Evolutionary conservation across 2,888 invertebrate species (phyloP).

Genomic region (Latheticus oryzae): DNA sequence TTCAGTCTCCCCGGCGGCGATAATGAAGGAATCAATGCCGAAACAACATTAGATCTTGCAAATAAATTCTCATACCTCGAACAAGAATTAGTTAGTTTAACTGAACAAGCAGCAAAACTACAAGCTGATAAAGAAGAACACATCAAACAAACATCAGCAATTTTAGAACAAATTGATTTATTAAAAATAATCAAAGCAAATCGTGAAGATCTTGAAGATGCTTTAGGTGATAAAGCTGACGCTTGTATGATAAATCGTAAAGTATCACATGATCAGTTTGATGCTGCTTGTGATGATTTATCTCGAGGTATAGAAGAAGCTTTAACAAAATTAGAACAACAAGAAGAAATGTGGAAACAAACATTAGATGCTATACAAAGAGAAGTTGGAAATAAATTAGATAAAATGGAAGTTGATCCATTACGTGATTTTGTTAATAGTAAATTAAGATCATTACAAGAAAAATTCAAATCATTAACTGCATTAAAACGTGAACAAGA

Average conservation of each 20-base stretch:
- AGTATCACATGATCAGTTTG: conserved; percentile 79
- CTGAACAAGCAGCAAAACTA: conserved; percentile 64
- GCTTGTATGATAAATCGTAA: conserved; percentile 76
- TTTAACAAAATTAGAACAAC: conserved; percentile 71
- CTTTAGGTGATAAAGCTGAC: conserved; percentile 81
- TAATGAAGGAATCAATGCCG: conserved; percentile 44
- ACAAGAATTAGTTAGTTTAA: conserved; percentile 63
- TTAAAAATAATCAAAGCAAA: conserved; percentile 77
- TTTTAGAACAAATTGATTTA: conserved; percentile 72
- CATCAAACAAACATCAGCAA: conserved; percentile 69
- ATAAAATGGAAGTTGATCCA: conserved; percentile 74
- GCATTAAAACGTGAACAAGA: conserved; percentile 73
- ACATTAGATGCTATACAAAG: conserved; percentile 76
- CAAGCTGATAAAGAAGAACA: conserved; percentile 70
- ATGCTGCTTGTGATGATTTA: conserved; percentile 76
- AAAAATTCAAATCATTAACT: conserved; percentile 72
- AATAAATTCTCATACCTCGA: conserved; percentile 63
- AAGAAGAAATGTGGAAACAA: conserved; percentile 73
- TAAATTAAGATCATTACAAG: conserved; percentile 72
- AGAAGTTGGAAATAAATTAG: conserved; percentile 75
- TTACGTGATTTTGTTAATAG: conserved; percentile 74
- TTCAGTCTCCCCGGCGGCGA: conserved; percentile 53
- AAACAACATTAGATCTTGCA: conserved; percentile 60
- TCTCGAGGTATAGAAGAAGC: conserved; percentile 74
- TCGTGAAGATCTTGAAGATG: conserved; percentile 77